These are phyloP conservation scores for Chrysomallon squamiferum DNA, from an alignment of 1,140 invertebrate genomes.

Conservation along the genomic window DNA sequence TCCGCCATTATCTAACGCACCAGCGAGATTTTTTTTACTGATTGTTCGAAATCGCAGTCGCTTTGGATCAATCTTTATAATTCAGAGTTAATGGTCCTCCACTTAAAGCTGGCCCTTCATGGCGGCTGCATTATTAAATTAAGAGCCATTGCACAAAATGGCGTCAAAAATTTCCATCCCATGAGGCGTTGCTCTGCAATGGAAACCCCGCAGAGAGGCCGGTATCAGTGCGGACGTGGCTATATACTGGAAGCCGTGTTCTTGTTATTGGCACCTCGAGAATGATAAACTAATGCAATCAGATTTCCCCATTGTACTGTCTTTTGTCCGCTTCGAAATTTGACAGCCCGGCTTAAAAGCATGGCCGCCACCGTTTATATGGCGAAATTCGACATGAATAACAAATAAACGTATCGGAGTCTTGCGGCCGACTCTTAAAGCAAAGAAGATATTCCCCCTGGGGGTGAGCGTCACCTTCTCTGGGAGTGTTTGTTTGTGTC, in stretches of 20 bases:
- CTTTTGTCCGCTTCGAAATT: too few species aligned
- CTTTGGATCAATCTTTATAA: not conserved
- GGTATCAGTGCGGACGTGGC: not conserved
- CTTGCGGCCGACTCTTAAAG: too few species aligned
- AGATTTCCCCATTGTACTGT: too few species aligned
- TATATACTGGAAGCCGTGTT: not conserved
- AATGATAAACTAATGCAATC: not conserved
- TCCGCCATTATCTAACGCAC: not conserved
- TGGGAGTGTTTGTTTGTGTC: too few species aligned
- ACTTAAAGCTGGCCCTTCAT: not conserved
- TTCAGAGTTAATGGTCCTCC: not conserved
- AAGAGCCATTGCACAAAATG: not conserved
- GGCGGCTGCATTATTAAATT: constrained; percentile 4
- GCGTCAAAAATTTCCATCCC: not conserved
- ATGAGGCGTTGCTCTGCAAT: not conserved
- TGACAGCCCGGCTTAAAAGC: too few species aligned
- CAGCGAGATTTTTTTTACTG: constrained; percentile 5
- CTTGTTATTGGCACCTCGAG: not conserved
- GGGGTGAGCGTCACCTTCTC: too few species aligned
- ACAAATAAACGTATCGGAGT: too few species aligned
- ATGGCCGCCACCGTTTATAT: too few species aligned
- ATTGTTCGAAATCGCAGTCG: constrained; percentile 3
- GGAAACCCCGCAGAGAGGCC: not conserved
- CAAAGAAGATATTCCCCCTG: too few species aligned
- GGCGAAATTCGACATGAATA: too few species aligned